Evolutionary conservation across 2,797 vertebrate genomes (phyloP).

Genomic region (Bucorvus abyssinicus): DNA sequence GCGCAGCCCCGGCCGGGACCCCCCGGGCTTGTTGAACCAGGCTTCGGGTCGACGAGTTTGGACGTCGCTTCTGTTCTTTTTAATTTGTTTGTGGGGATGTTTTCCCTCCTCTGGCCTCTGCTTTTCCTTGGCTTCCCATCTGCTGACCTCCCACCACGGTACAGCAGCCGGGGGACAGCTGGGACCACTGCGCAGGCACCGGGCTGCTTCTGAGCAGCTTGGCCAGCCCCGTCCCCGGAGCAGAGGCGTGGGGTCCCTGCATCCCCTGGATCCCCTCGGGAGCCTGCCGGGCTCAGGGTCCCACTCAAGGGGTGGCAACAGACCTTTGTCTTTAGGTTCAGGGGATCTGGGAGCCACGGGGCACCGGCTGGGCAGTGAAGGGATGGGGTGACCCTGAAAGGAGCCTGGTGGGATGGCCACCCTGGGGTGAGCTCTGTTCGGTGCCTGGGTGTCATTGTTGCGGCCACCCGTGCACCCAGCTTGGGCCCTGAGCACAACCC

Average conservation of each 20-base stretch:
- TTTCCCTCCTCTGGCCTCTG: background rate
- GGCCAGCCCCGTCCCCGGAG: background rate
- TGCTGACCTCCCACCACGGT: background rate
- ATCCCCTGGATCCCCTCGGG: rapidly evolving
- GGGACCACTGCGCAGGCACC: background rate
- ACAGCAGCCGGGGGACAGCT: background rate
- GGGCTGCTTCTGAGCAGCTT: background rate
- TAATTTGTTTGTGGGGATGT: background rate
- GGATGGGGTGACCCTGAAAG: background rate
- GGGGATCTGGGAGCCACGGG: background rate
- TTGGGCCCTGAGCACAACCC: background rate
- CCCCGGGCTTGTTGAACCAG: no score
- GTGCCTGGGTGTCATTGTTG: background rate
- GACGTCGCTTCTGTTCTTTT: background rate
- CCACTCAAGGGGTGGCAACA: background rate
- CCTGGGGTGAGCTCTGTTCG: rapidly evolving
- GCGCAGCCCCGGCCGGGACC: background rate
- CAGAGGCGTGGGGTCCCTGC: background rate
- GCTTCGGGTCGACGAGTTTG: background rate
- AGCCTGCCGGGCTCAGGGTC: rapidly evolving
- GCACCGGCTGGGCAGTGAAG: background rate
- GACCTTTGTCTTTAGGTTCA: background rate
- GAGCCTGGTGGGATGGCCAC: background rate
- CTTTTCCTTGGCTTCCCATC: background rate
- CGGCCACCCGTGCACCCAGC: rapidly evolving